These are phyloP conservation scores for Elachura formosa DNA, from an alignment of 2,113 vertebrate genomes.

Conservation along the genomic window DNA sequence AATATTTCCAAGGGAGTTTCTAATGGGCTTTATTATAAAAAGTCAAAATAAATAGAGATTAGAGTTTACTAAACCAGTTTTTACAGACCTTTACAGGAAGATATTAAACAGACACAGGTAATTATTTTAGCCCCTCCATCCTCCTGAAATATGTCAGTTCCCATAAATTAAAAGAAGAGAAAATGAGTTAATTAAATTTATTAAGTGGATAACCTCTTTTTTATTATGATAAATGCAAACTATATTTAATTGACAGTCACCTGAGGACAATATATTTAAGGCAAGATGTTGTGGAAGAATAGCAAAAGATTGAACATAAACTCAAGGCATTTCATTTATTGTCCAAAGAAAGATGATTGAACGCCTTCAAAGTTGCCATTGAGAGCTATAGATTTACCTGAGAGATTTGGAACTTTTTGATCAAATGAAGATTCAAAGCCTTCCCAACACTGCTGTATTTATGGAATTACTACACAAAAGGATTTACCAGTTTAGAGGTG, in stretches of 20 bases:
- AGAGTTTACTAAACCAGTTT: not conserved
- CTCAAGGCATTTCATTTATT: not conserved
- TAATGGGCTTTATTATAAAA: not conserved
- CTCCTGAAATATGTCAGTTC: not conserved
- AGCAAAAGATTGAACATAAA: conserved; percentile 5
- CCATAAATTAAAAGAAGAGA: not conserved
- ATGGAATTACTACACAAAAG: conserved; percentile 53
- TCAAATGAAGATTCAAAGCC: conserved; percentile 59
- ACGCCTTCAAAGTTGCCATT: not conserved
- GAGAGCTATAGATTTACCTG: conserved; percentile 12
- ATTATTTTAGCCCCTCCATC: not conserved
- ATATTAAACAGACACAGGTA: not conserved
- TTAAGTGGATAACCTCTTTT: not conserved
- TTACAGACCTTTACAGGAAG: not conserved
- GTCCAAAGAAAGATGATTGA: conserved; percentile 25
- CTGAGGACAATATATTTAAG: not conserved
- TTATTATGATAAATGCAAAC: conserved; percentile 16
- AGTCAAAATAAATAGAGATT: not conserved
- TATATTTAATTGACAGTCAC: not conserved
- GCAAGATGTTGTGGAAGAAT: not conserved
- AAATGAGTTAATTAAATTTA: not conserved
- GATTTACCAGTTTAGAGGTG: conserved; percentile 19
- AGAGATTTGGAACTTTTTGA: conserved; percentile 55
- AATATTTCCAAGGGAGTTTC: not conserved
- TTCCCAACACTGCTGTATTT: conserved; percentile 40